Evolutionary conservation across 1,140 invertebrate species (phyloP), one percentile per base, ranked within the genome.

Genomic region (Drepana arcuata): DNA sequence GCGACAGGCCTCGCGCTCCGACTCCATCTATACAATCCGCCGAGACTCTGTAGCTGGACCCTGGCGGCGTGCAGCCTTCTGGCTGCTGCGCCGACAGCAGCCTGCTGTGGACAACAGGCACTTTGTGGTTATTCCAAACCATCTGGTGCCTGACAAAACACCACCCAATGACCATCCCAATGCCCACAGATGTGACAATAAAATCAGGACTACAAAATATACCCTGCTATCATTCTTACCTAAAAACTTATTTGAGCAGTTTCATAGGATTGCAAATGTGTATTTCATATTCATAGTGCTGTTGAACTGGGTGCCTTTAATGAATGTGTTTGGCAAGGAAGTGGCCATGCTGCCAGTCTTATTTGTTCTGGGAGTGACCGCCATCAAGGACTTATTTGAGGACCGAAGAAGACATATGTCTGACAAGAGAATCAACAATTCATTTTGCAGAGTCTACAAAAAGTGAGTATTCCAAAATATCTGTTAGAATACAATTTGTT

Each of bases 271-370:
- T 66, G 97, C 97, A 23, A 99, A 99, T 87, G 86, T 99, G 44
- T 99, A 99, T 84, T 99, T 99, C 84, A 92, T 99, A 62, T 95
- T 97, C 68, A 98, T 99, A 58, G 95, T 98, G 36, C 84, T 98
- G 43, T 86, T 97, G 26, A 98, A 99, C 83, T 98, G 95, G 94
- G 90, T 98, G 57, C 95, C 95, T 3, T 88, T 90, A 7, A 93
- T 97, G 18, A 95, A 95, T 83, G 96, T 96, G 0, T 98, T 98
- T 84, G 96, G 95, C 41, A 98, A 97, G 78, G 96, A 98, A 85
- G 89, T 99, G 40, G 94, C 96, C 0, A 95, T 98, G 91, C 88
- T 98, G 50, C 95, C 95, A 1, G 94, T 97, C 32, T 77, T 95
- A 56, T 96, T 99, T 87, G 96, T 99, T 50, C 87, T 99, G 2